Percentiles rank a stretch among this genome's conserved stretches.
phyloP scores from a whole-genome alignment of 2,113 vertebrate genomes.

The Oreochromis spilurus region DNA sequence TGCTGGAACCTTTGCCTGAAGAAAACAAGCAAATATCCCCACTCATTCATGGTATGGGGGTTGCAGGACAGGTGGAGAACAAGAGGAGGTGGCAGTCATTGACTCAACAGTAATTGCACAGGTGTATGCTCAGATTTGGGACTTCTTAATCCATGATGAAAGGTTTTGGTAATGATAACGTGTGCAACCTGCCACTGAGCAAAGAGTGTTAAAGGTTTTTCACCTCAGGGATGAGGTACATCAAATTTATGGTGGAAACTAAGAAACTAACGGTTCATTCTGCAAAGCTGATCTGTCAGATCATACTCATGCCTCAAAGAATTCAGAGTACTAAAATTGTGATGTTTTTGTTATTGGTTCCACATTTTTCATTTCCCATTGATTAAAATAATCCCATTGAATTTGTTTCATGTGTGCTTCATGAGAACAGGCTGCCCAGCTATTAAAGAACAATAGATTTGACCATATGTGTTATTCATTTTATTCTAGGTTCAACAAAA shows the following conservation, averaged over 20 bases:
- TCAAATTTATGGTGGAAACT: not conserved
- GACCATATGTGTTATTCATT: not conserved
- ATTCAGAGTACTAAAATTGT: not conserved
- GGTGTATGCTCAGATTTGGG: not conserved
- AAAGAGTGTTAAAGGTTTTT: not conserved
- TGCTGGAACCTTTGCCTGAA: not conserved
- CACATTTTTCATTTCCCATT: not conserved
- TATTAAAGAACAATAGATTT: not conserved
- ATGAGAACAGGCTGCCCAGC: not conserved
- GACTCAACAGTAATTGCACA: not conserved
- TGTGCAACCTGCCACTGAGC: not conserved
- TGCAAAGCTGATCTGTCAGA: not conserved
- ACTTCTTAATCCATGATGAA: not conserved
- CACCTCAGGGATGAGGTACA: not conserved
- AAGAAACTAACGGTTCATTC: accelerated
- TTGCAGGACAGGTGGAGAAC: not conserved
- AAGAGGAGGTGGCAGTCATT: not conserved
- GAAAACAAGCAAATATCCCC: not conserved
- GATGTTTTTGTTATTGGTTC: not conserved
- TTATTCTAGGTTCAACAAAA: not conserved
- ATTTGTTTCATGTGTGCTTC: not conserved
- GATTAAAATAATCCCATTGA: not conserved
- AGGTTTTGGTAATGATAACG: not conserved
- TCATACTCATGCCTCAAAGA: not conserved
- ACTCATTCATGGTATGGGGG: not conserved